Base-by-base conservation (phyloP, 2,113 vertebrate species). In the Rhea americana region DNA sequence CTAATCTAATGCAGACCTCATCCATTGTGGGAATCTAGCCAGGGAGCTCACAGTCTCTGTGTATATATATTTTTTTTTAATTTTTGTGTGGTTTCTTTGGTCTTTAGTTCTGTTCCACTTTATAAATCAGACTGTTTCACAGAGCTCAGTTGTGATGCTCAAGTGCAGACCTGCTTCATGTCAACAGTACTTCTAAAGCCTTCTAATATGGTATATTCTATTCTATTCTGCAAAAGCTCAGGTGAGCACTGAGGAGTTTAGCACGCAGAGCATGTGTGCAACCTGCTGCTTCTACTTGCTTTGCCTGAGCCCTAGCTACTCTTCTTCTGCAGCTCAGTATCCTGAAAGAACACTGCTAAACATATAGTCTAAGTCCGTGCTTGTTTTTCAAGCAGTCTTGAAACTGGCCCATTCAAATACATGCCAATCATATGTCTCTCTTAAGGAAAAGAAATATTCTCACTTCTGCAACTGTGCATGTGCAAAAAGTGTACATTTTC, bases 401-500 rank as follows among this genome's bases (percentile, higher is more conserved):
- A 15, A 53, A 11, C 9, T 62, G 73, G n/a, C 14, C 26, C 21
- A n/a, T 62, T 62, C n/a, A 68, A 67, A 37, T 32, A 43, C 11
- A 7, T 32, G 59, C 17, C 59, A 62, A 48, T 11, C 0, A 0
- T 25, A 51, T 11, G n/a, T 18, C 39, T 68, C 37, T 28, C 9
- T 48, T 30, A 88, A 11, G 26, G 26, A 70, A 81, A 43, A 25
- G 3, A 76, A 73, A 88, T 24, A 3, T 61, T 73, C 15, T 73
- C 28, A 73, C 28, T 78, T 84, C 21, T 79, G 47, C 16, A 67
- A 18, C 55, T 24, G 13, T 43, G 13, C 72, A 20, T 4, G 26
- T 39, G 26, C 50, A 55, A 83, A 73, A 89, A 53, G 32, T 17
- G 71, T 53, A 37, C 59, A 47, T 59, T 76, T 81, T 71, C 58